Base-by-base conservation (phyloP, 2,888 invertebrate species). In the Phalangium opilio region DNA sequence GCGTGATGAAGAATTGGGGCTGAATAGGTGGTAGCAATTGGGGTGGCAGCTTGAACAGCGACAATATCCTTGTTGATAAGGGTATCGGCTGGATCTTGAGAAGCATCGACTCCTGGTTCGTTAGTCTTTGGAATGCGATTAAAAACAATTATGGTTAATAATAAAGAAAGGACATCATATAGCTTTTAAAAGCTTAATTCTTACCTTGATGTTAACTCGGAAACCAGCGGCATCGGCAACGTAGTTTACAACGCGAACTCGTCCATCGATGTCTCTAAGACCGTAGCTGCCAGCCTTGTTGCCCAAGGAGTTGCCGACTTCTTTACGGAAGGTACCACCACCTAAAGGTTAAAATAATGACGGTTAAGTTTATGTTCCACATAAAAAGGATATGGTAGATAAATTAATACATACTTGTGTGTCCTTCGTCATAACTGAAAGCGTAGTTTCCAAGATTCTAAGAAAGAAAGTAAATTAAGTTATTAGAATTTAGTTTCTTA, bases 81-180 rank as follows among this genome's bases (percentile, higher is more conserved):
- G 20, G 55, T 61, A 21, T 60, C 61, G 19, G 62, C 63, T 48
- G 62, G 62, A 52, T 55, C 52, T 17, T 60, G 46, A 27, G 27
- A 27, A 32, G 58, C 56, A 5, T 59, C 57, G 55, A 50, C 52
- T 44, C 45, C 41, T 8, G 45, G 45, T 32, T 45, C 45, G n/a
- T 45, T 45, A 8, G 45, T 45, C 21, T 27, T 27, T 27, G 27
- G 27, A n/a, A n/a, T n/a, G n/a, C n/a, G n/a, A n/a, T n/a, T n/a
- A n/a, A n/a, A n/a, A n/a, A n/a, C n/a, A n/a, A n/a, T n/a, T n/a
- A n/a, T n/a, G n/a, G n/a, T n/a, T n/a, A n/a, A n/a, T n/a, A n/a
- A n/a, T n/a, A n/a, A n/a, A n/a, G n/a, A n/a, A n/a, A n/a, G n/a
- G n/a, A n/a, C n/a, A n/a, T 8, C 27, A 27, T 27, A 8, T 7